phyloP scores from a whole-genome alignment of 2,113 vertebrate genomes.

The Bubo scandiacus region DNA sequence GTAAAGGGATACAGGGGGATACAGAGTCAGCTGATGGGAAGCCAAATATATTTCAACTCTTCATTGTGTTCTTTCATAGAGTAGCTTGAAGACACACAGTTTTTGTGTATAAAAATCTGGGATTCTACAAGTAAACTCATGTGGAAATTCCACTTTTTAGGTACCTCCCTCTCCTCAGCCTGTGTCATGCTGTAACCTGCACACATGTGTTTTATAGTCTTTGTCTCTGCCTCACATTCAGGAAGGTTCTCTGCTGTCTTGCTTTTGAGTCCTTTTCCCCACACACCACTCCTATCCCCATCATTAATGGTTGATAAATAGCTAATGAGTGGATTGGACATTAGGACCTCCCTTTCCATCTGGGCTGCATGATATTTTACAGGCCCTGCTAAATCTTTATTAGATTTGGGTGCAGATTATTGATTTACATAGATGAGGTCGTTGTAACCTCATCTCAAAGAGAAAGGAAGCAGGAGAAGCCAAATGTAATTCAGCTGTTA shows the following conservation, averaged over 20 bases:
- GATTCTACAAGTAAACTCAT: neutral
- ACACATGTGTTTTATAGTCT: neutral
- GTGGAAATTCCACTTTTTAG: neutral
- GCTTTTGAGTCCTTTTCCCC: neutral
- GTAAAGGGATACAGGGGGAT: neutral
- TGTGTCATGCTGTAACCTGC: neutral
- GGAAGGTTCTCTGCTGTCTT: neutral
- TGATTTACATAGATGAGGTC: slow-evolving; percentile 63
- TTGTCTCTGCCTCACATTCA: neutral
- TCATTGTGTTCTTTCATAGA: neutral
- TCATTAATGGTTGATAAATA: slow-evolving; percentile 51
- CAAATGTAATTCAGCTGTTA: slow-evolving; percentile 53
- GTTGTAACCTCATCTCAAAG: slow-evolving; percentile 51
- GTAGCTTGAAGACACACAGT: neutral
- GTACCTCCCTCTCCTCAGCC: neutral
- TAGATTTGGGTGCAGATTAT: slow-evolving; percentile 66
- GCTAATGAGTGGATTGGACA: slow-evolving; percentile 43
- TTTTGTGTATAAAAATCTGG: neutral
- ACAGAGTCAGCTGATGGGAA: neutral
- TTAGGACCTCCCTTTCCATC: slow-evolving; percentile 60
- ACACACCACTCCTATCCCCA: neutral
- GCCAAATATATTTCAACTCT: neutral
- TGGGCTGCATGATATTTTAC: slow-evolving; percentile 49
- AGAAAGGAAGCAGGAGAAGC: slow-evolving; percentile 44
- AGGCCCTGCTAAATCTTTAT: slow-evolving; percentile 59